Base-by-base conservation (phyloP, 2,113 vertebrate species). In the Theristicus caerulescens region DNA sequence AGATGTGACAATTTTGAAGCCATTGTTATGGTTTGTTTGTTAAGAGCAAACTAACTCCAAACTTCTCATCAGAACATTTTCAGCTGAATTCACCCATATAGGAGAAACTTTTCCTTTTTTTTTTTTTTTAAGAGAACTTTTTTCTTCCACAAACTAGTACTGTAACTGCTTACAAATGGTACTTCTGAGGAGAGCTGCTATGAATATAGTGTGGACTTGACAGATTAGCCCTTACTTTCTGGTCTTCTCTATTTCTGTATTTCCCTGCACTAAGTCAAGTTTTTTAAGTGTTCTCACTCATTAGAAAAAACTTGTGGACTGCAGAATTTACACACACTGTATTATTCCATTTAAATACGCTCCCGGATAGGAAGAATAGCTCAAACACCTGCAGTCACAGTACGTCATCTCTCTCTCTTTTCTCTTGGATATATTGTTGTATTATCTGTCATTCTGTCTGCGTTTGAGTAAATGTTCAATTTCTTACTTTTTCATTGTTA, bases 401-500 rank as follows among this genome's bases (percentile, higher is more conserved):
- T 58, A 86, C 93, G 44, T 93, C 11, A 73, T 31, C 12, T 92
- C 61, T 85, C 0, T 86, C 10, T 91, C 42, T 86, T 88, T 84
- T 82, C 57, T 96, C 42, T 83, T 72, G 21, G 26, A 58, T 57
- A 12, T 59, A 34, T 86, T 93, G 5, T 77, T 95, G 34, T 72
- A 69, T 31, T 54, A 36, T 15, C 55, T 95, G 36, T 73, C 21
- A 71, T 72, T 86, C 72, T 84, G 47, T 42, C 77, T 64, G 2
- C 57, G 38, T 69, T 88, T 79, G 78, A 73, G 12, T 79, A 82
- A 79, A 94, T 62, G 88, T 42, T 93, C 49, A 49, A 7, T 90
- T 93, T 95, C n/a, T 93, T 82, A 57, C 10, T 86, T 95, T 96
- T 95, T 94, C 34, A 24, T 77, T 93, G 15, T 74, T 91, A 83